Base-by-base conservation (phyloP, 1,140 invertebrate genomes). In the Aporrectodea caliginosa region DNA sequence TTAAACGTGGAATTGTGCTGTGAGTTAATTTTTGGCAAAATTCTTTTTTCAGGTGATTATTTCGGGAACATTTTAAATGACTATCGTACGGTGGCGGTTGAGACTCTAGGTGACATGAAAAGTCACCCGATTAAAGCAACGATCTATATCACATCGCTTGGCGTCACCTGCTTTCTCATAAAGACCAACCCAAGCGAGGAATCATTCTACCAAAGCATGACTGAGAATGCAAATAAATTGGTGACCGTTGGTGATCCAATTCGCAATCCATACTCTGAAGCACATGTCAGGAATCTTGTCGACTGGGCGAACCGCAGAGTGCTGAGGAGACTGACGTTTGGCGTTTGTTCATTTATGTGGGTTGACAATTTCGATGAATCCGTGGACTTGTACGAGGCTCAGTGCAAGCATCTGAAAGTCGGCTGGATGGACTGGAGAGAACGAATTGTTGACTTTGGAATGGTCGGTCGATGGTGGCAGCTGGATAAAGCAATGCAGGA, bases 391-490 rank as follows among this genome's bases (percentile, higher is more conserved):
- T 95, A 93, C 86, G 92, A 92, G 86, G 90, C 91, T 14, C 90
- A 91, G 33, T 95, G 94, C 86, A 88, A 91, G 58, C 93, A 94
- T 83, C 87, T 93, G 32, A 89, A 92, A 84, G 83, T 85, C 2
- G 83, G 83, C 29, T 87, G 85, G 85, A 75, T 82, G 68, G 82
- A 86, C 12, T 84, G 85, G 78, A 80, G 84, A 70, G 82, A 84
- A 30, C 90, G 92, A 82, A 91, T 94, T 80, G 86, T 94, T 33
- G 94, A 96, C 86, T 85, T 95, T 79, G 94, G 94, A 2, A 90
- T 94, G 82, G 89, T 93, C 84, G 91, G 92, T 78, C 90, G 89
- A 78, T 95, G 93, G 92, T 92, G 92, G 91, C 89, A 92, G 77
- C 87, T 93, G 32, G 90, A 90, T 71, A 90, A 91, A 82, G 92